These are phyloP conservation scores for Orycteropus afer DNA, from an alignment of 2,113 vertebrate genomes.

Conservation along the genomic window DNA sequence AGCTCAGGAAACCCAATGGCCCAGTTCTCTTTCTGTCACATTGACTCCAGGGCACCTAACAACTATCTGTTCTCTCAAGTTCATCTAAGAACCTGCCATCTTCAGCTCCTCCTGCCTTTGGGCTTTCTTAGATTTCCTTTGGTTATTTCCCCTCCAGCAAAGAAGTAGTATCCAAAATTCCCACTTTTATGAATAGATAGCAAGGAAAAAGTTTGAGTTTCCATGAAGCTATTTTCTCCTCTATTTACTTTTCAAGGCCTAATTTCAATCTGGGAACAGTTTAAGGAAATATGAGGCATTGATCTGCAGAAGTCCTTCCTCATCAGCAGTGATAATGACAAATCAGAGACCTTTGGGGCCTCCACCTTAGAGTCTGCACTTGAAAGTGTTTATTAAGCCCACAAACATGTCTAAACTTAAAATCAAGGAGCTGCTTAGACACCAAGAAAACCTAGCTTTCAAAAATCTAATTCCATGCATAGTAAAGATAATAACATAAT, in stretches of 20 bases:
- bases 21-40: background rate
- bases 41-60: background rate
- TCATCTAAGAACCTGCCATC: background rate
- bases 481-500: slow-evolving; percentile 60
- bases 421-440: slow-evolving; percentile 56
- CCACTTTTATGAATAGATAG: background rate
- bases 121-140: background rate
- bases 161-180: background rate
- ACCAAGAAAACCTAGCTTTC: slow-evolving; percentile 51
- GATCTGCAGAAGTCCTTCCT: background rate
- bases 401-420: slow-evolving; percentile 78
- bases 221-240: background rate
- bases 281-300: background rate
- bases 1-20: background rate
- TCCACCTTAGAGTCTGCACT: slow-evolving; percentile 1
- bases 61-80: background rate
- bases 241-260: background rate
- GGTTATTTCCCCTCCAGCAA: background rate
- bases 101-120: background rate
- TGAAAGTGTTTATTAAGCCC: slow-evolving; percentile 43
- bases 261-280: slow-evolving; percentile 34
- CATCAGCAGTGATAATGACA: background rate
- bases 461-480: slow-evolving; percentile 63
- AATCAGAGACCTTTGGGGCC: slow-evolving; percentile 16
- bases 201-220: background rate